Base-by-base conservation (phyloP, 1,140 invertebrate genomes). In the Neodiprion pinetum region DNA sequence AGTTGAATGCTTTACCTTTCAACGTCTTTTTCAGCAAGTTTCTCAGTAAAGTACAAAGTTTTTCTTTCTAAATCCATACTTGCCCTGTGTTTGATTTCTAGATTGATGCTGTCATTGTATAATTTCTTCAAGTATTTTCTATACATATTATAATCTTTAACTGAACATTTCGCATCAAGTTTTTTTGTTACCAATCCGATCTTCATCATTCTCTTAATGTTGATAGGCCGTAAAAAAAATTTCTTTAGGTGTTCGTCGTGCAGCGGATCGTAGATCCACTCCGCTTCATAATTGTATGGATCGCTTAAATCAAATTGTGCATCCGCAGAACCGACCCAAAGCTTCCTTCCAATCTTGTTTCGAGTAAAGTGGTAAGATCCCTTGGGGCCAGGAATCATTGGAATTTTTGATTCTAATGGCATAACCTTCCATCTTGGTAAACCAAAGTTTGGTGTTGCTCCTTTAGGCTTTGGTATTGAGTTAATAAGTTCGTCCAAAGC, bases 101-200 rank as follows among this genome's bases (percentile, higher is more conserved):
- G 53, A 12, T 61, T 61, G 11, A 88, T 75, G 23, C 71, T 74
- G 8, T 87, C 78, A 7, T 74, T 79, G 10, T 86, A 74, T 28
- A 89, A 7, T 48, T 81, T 83, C 66, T 79, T 82, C 71, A 88
- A 78, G 72, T 87, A 89, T 9, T 75, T 78, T 71, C 88, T 82
- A 17, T 88, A 88, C 23, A 76, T 75, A 40, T 89, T 89, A 40
- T 86, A 88, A 47, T 89, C 83, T 10, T 81, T 81, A 7, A 85
- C 67, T 0, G 82, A 82, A 73, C 88, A 89, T 12, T 80, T 82
- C 0, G 83, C 88, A 14, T 88, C 79, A n/a, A 86, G 68, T 48
- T 82, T 68, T 9, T 80, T 71, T 2, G 80, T 86, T 9, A 89
- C 67, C 1, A 89, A 77, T 10, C 84, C 87, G 28, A 80, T 73